Percentiles rank a stretch among this genome's conserved stretches.
Conservation (phyloP, 2,797 vertebrate genomes). For the Mionectes olivaceus region DNA sequence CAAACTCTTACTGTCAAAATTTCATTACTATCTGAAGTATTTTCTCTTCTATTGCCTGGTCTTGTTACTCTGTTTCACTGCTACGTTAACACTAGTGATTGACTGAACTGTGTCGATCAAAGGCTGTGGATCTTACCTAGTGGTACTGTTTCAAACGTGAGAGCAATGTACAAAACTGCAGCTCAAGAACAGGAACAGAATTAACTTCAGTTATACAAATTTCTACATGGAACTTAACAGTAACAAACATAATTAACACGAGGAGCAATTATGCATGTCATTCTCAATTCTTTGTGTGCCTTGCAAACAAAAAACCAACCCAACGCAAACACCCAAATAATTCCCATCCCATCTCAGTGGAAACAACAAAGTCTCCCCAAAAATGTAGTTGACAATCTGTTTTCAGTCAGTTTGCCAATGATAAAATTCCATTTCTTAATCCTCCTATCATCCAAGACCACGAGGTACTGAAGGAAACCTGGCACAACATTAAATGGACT, state of each 20-base stretch:
- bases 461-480: background rate
- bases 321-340: background rate
- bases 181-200: background rate
- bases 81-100: background rate
- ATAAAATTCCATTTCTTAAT: conserved; percentile 37
- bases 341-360: background rate
- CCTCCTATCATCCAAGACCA: conserved; percentile 10
- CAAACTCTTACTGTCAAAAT: background rate
- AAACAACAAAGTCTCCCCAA: background rate
- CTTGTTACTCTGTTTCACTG: background rate
- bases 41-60: background rate
- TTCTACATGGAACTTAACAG: background rate
- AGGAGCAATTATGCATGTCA: background rate
- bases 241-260: background rate
- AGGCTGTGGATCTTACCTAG: background rate
- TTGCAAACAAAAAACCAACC: background rate
- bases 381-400: background rate
- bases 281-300: background rate
- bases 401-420: background rate
- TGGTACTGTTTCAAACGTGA: background rate
- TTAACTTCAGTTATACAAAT: background rate
- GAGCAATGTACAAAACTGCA: background rate
- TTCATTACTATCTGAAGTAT: background rate
- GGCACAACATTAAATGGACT: conserved; percentile 45
- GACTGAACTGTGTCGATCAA: background rate